phyloP scores from a whole-genome alignment of 2,797 vertebrate genomes.

The Lateolabrax maculatus region DNA sequence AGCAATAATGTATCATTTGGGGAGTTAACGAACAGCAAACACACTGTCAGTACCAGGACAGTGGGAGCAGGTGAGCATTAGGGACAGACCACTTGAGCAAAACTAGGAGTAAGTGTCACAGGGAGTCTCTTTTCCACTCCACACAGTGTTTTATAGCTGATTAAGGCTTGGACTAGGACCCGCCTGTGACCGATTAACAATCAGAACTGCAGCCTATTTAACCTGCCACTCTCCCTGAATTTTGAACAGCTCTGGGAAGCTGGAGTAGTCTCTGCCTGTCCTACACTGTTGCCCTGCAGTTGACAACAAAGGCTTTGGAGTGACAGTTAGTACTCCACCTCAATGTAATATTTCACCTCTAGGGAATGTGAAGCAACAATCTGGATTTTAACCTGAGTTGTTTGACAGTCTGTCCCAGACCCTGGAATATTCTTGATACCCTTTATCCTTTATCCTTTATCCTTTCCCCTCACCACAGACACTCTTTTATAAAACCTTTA shows the following conservation, averaged over 20 bases:
- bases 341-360: slow-evolving; percentile 40
- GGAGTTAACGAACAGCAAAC: background rate
- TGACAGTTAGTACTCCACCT: slow-evolving; percentile 35
- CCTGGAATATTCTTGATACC: slow-evolving; percentile 19
- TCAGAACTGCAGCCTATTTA: slow-evolving; percentile 36
- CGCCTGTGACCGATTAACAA: slow-evolving; percentile 53
- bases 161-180: slow-evolving; percentile 28
- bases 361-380: slow-evolving; percentile 50
- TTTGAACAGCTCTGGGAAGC: slow-evolving; percentile 29
- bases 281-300: background rate
- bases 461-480: background rate
- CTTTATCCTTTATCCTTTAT: slow-evolving; percentile 31
- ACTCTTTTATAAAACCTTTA: slow-evolving; percentile 24
- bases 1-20: background rate
- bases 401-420: slow-evolving; percentile 33
- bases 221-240: slow-evolving; percentile 43
- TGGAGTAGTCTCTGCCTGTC: background rate
- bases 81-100: background rate
- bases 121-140: slow-evolving; percentile 23
- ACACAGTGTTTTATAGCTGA: slow-evolving; percentile 31
- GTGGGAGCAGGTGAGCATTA: background rate
- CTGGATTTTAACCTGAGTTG: slow-evolving; percentile 49
- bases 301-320: slow-evolving; percentile 41
- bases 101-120: slow-evolving; percentile 7
- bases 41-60: background rate